Conservation (phyloP, 64 coral and sea anemone genomes). For the Montipora cactus region DNA sequence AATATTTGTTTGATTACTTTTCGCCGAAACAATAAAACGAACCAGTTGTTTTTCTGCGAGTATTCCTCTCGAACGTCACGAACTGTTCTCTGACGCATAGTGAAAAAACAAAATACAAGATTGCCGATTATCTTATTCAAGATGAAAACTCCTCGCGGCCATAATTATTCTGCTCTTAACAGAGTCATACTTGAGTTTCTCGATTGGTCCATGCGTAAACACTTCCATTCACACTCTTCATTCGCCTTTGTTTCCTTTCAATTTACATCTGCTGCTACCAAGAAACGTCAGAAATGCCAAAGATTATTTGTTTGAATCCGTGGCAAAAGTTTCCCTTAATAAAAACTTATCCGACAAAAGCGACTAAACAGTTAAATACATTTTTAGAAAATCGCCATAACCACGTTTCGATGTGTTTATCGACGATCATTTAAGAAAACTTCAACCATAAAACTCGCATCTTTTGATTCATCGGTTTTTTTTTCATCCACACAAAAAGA, state of each 20-base stretch:
- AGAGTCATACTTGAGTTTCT: not conserved
- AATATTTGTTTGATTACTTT: not conserved
- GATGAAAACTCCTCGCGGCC: not conserved
- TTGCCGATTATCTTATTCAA: not conserved
- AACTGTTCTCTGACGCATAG: not conserved
- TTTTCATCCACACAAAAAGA: not conserved
- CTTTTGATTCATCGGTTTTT: not conserved
- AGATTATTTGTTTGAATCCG: constrained; percentile 8
- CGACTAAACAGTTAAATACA: not conserved
- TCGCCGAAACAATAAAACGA: not conserved
- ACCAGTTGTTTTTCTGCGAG: not conserved
- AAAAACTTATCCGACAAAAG: not conserved
- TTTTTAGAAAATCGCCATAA: too few relatives aligned
- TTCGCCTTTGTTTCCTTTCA: constrained; percentile 35
- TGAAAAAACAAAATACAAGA: not conserved
- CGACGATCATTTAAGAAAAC: not conserved
- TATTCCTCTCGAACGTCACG: too few relatives aligned
- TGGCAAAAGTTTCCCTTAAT: not conserved
- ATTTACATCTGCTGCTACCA: constrained; percentile 21
- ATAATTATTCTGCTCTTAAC: constrained; percentile 4
- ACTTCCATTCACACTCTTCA: not conserved
- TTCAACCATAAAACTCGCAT: not conserved
- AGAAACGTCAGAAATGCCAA: not conserved
- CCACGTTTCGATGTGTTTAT: not conserved
- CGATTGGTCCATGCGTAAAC: constrained; percentile 17